Conservation (phyloP, 2,888 invertebrate genomes). For the Meteorus cinctellus region DNA sequence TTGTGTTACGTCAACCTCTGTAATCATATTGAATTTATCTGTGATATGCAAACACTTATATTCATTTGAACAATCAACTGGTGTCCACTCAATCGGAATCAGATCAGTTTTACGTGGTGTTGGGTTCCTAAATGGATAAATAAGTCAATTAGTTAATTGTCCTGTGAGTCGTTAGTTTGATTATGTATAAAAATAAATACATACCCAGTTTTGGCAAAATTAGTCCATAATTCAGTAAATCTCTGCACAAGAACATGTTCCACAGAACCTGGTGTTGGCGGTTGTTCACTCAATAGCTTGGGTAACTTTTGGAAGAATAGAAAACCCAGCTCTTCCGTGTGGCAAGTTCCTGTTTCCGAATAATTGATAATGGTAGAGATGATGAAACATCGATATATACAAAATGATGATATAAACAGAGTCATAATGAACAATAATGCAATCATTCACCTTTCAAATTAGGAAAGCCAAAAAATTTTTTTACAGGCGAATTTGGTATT, state of each 20-base stretch:
- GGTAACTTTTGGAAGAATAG: constrained; percentile 57
- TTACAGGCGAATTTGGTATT: background rate
- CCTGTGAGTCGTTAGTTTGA: too few relatives aligned
- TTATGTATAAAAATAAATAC: constrained; percentile 17
- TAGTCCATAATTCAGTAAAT: constrained; percentile 53
- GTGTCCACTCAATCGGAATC: constrained; percentile 60
- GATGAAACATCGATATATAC: background rate
- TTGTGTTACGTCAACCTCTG: background rate
- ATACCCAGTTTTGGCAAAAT: constrained; percentile 24
- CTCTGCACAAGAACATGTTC: constrained; percentile 57
- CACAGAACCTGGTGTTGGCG: constrained; percentile 42
- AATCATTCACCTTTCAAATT: constrained; percentile 17
- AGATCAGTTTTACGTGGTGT: constrained; percentile 57
- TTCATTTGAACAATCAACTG: constrained; percentile 51
- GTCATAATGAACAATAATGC: background rate
- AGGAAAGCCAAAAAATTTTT: constrained; percentile 3
- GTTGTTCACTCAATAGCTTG: constrained; percentile 44
- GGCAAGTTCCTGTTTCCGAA: constrained; percentile 53
- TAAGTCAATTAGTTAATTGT: background rate
- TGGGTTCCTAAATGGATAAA: constrained; percentile 60
- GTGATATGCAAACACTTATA: constrained; percentile 60
- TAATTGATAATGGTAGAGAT: background rate
- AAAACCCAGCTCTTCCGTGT: constrained; percentile 62
- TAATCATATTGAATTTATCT: constrained; percentile 54
- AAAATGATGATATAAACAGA: background rate